These are phyloP conservation scores for Cheumatopsyche charites DNA, from an alignment of 1,140 invertebrate genomes.

Conservation along the genomic window DNA sequence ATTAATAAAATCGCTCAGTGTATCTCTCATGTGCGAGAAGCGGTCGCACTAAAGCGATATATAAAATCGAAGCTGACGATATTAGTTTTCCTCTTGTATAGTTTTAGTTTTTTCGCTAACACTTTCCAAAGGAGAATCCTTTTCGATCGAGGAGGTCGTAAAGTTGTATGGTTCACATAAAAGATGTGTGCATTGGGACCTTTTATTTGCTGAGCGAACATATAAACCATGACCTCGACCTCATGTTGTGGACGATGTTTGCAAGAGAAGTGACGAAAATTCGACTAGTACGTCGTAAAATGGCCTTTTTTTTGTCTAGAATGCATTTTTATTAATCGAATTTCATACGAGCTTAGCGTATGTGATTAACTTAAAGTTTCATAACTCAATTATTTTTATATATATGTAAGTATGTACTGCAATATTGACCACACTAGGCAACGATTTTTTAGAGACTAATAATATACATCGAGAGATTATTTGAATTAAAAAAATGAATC, in stretches of 20 bases:
- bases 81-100: slow-evolving; percentile 5
- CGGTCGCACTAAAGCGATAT: not conserved
- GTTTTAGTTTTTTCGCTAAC: slow-evolving; percentile 9
- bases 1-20: too few species aligned
- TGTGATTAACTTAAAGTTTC: too few species aligned
- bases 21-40: not conserved
- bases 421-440: too few species aligned
- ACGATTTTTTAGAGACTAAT: too few species aligned
- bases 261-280: slow-evolving; percentile 16
- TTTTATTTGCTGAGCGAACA: slow-evolving; percentile 32
- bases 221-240: slow-evolving; percentile 18
- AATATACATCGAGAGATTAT: too few species aligned
- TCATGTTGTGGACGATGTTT: slow-evolving; percentile 2
- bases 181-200: slow-evolving; percentile 34
- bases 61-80: not conserved
- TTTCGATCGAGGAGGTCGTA: slow-evolving; percentile 32
- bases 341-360: too few species aligned
- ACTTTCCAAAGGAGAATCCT: not conserved
- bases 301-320: not conserved
- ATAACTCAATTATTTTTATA: too few species aligned
- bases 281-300: slow-evolving; percentile 22
- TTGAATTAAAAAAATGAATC: too few species aligned
- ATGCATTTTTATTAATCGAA: not conserved
- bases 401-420: too few species aligned
- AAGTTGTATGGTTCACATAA: slow-evolving; percentile 42